These are phyloP conservation scores for Phalera bucephala DNA, from an alignment of 2,888 invertebrate species.

Conservation along the genomic window DNA sequence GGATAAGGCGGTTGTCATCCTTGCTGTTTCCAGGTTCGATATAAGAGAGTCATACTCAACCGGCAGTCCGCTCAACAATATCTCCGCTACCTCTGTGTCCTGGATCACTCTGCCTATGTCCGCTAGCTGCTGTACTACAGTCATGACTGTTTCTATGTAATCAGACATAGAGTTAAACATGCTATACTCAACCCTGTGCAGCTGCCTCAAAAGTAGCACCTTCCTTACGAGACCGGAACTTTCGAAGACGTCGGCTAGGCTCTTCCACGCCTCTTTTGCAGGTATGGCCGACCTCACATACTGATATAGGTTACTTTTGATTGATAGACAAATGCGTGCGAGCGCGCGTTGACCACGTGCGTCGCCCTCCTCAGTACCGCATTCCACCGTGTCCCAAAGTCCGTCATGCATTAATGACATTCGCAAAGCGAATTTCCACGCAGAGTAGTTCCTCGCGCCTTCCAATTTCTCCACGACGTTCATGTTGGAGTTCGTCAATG, in stretches of 20 bases:
- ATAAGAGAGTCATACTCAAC: constrained; percentile 2
- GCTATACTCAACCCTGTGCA: neutral
- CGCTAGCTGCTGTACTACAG: neutral
- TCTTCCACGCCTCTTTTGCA: constrained; percentile 4
- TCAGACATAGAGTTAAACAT: constrained; percentile 1
- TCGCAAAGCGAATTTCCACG: neutral
- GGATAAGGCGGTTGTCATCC: neutral
- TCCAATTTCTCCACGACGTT: no score
- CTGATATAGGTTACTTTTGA: neutral
- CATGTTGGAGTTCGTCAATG: no score
- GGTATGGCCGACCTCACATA: neutral
- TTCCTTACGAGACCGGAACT: constrained; percentile 2
- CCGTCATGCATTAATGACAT: neutral
- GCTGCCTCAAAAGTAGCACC: neutral
- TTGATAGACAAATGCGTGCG: constrained; percentile 2
- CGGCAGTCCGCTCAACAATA: constrained; percentile 5
- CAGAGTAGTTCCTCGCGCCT: neutral
- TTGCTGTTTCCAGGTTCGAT: neutral
- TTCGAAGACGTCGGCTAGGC: constrained; percentile 1
- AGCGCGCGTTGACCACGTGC: constrained; percentile 2
- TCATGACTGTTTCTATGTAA: constrained; percentile 3
- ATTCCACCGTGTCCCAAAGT: neutral
- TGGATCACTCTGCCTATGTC: constrained; percentile 3
- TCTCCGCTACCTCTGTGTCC: constrained; percentile 3
- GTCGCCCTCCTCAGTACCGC: neutral